Base-by-base conservation (phyloP, 2,888 invertebrate species). In the Sphaerophoria taeniata region DNA sequence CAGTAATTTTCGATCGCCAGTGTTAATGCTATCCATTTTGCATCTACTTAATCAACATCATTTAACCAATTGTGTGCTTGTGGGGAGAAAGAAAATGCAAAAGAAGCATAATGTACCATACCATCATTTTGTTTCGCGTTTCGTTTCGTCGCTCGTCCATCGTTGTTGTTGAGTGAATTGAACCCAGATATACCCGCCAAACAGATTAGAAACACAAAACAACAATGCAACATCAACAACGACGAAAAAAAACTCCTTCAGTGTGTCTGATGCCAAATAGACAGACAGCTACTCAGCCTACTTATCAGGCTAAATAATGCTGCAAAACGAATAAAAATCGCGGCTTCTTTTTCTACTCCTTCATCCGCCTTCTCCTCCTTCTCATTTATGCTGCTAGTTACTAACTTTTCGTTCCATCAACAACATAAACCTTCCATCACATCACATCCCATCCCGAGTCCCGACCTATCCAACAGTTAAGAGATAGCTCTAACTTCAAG, bases 231-330 rank as follows among this genome's bases (percentile, higher is more conserved):
- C 24, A 24, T 24, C 24, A 24, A 24, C 24, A 2, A 24, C 2
- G 24, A 24, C 24, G 24, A 24, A 24, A 24, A 24, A 24, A 24
- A 24, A 60, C 74, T 65, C 45, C 75, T 80, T 75, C 76, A 79
- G 47, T 71, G 74, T 71, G 70, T 24, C 24, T 24, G 24, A 24
- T 84, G 63, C 70, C 74, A 65, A 84, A 79, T 45, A 60, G 81
- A 80, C 80, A 81, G 85, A 85, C 85, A 85, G n/a, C 85, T 69
- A 85, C 85, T 85, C 85, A 85, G 80, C 85, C 85, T 77, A 85
- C 85, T 85, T 81, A 85, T 81, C 76, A 80, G 73, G 51, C 76
- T 73, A 81, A 85, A 85, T 77, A 85, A 65, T 24, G 24, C 69
- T 77, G 81, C 56, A 83, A 58, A 24, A 71, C 69, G 71, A 75